phyloP scores from a whole-genome alignment of 2,888 invertebrate species.

The Pinctada fucata region DNA sequence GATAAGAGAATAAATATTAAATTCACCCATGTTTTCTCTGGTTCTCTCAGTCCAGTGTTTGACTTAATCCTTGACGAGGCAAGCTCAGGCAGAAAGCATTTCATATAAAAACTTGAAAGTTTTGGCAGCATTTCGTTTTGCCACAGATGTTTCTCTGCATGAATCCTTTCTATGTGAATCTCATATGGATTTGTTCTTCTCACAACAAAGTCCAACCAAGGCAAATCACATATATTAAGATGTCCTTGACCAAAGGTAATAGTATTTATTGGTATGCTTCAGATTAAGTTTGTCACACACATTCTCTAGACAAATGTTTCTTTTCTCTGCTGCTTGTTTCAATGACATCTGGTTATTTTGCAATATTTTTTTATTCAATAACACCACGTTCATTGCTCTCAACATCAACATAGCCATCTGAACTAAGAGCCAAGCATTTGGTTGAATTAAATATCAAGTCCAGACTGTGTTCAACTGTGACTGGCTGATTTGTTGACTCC shows the following conservation, averaged over 20 bases:
- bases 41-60: slow-evolving; percentile 11
- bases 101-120: slow-evolving; percentile 18
- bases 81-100: slow-evolving; percentile 28
- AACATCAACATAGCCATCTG: slow-evolving; percentile 34
- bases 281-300: slow-evolving; percentile 18
- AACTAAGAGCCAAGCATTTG: slow-evolving; percentile 34
- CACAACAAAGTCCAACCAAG: slow-evolving; percentile 41
- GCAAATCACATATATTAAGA: slow-evolving; percentile 25
- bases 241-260: slow-evolving; percentile 13
- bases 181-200: slow-evolving; percentile 36
- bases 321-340: slow-evolving; percentile 21
- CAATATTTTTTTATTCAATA: slow-evolving; percentile 30
- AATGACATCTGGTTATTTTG: slow-evolving; percentile 27
- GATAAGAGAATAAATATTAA: no score
- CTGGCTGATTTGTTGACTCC: slow-evolving; percentile 24
- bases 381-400: slow-evolving; percentile 10
- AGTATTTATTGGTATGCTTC: slow-evolving; percentile 38
- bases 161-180: slow-evolving; percentile 25
- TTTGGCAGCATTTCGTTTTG: slow-evolving; percentile 28
- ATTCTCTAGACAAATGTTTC: slow-evolving; percentile 32
- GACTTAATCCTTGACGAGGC: background rate
- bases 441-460: slow-evolving; percentile 11
- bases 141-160: slow-evolving; percentile 26
- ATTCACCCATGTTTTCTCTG: no score
- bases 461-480: slow-evolving; percentile 22